These are phyloP conservation scores for Macrostomum lignano DNA, from an alignment of 1,140 invertebrate species.

Conservation along the genomic window DNA sequence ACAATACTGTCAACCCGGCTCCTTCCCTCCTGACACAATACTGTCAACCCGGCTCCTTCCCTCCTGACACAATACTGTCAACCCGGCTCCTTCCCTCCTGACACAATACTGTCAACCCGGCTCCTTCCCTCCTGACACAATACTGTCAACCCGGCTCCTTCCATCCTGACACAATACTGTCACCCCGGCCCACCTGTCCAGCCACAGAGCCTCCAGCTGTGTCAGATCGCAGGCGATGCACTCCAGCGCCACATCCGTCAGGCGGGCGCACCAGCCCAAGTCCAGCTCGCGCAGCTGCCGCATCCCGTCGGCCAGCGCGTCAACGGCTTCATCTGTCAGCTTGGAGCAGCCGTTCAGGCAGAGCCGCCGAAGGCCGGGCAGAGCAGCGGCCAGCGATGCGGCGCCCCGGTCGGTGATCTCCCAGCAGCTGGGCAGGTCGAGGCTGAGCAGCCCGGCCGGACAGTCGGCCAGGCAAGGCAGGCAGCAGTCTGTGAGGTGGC, in stretches of 20 bases:
- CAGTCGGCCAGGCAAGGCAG: no score
- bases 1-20: no score
- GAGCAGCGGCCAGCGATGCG: conserved; percentile 66
- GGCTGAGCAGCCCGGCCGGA: no score
- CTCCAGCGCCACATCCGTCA: conserved; percentile 71
- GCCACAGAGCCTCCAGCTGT: conserved; percentile 58
- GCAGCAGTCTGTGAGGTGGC: no score
- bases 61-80: no score
- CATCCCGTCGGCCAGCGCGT: conserved; percentile 70
- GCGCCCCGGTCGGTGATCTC: conserved; percentile 80
- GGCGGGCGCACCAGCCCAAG: conserved; percentile 71
- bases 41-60: no score
- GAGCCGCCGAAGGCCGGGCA: conserved; percentile 62
- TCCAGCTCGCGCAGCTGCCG: conserved; percentile 55
- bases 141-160: no score
- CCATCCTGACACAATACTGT: no score
- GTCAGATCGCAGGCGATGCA: conserved; percentile 83
- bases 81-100: no score
- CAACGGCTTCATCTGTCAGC: conserved; percentile 73
- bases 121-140: no score
- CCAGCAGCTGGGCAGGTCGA: conserved; percentile 65
- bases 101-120: no score
- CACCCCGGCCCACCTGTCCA: conserved; percentile 72
- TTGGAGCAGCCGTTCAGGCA: conserved; percentile 78
- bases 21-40: no score